phyloP scores from a whole-genome alignment of 2,113 vertebrate genomes.

The Gymnarchus niloticus region DNA sequence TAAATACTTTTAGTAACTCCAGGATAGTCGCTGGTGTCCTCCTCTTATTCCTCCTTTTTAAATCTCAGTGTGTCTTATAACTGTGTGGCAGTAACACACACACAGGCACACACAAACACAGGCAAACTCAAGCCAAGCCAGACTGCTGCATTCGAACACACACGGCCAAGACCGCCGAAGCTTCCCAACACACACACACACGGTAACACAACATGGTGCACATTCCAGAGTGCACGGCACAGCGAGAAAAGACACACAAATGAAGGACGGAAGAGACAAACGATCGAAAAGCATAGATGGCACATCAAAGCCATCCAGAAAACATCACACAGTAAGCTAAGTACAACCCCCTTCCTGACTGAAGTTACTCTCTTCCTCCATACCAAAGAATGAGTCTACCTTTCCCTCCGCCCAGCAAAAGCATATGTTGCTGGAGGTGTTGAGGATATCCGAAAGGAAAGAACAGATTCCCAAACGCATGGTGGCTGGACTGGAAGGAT shows the following conservation, averaged over 20 bases:
- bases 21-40: background rate
- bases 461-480: conserved; percentile 64
- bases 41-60: background rate
- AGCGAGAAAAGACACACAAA: background rate
- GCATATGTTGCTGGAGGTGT: conserved; percentile 61
- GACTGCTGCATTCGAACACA: conserved; percentile 10
- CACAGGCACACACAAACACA: background rate
- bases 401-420: conserved; percentile 65
- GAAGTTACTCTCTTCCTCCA: conserved; percentile 30
- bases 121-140: background rate
- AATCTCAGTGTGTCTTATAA: background rate
- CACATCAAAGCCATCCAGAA: conserved; percentile 12
- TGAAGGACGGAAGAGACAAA: background rate
- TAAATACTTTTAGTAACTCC: conserved; percentile 14
- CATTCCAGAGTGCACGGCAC: background rate
- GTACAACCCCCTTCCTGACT: conserved; percentile 2
- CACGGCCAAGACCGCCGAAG: background rate
- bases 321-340: conserved; percentile 6
- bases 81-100: conserved; percentile 1
- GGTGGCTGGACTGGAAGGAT: conserved; percentile 37
- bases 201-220: background rate
- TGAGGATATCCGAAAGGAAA: conserved; percentile 64
- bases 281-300: conserved; percentile 29
- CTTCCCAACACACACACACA: background rate
- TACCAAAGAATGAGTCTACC: conserved; percentile 46